Conservation (phyloP, 2,888 invertebrate species). For the Chloroclysta siterata region DNA sequence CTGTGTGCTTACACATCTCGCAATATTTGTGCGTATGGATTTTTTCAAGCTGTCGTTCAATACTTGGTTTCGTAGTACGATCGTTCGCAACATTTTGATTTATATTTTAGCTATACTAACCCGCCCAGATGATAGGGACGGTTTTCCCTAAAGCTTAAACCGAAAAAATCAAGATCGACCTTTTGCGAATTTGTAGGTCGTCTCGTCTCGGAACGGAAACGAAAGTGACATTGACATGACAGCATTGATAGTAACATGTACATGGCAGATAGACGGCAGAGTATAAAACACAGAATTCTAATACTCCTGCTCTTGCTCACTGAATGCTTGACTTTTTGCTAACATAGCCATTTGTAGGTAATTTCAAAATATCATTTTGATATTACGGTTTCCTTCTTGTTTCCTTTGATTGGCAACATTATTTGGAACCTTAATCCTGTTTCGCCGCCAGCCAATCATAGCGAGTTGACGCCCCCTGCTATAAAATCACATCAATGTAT, state of each 20-base stretch:
- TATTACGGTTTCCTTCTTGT: too few species aligned
- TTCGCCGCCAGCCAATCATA: too few species aligned
- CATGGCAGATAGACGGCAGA: too few species aligned
- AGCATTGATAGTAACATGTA: conserved; percentile 23
- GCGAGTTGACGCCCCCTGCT: too few species aligned
- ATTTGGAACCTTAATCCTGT: too few species aligned
- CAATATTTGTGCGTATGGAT: conserved; percentile 83
- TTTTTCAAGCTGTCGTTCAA: conserved; percentile 86
- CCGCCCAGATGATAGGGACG: conserved; percentile 76
- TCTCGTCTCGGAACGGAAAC: conserved; percentile 37
- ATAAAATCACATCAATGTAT: too few species aligned
- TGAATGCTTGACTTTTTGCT: too few species aligned
- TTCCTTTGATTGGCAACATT: too few species aligned
- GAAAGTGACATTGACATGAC: conserved; percentile 31
- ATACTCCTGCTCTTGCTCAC: too few species aligned
- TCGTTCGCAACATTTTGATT: conserved; percentile 89
- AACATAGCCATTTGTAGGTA: too few species aligned
- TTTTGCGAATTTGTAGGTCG: conserved; percentile 79
- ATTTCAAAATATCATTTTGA: too few species aligned
- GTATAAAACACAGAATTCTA: too few species aligned
- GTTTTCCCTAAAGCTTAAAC: conserved; percentile 56
- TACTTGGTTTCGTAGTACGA: conserved; percentile 88
- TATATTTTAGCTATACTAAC: conserved; percentile 58
- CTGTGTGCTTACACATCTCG: conserved; percentile 86
- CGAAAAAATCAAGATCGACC: conserved; percentile 66